Base-by-base conservation (phyloP, 1,140 invertebrate genomes). In the Trissolcus basalis region DNA sequence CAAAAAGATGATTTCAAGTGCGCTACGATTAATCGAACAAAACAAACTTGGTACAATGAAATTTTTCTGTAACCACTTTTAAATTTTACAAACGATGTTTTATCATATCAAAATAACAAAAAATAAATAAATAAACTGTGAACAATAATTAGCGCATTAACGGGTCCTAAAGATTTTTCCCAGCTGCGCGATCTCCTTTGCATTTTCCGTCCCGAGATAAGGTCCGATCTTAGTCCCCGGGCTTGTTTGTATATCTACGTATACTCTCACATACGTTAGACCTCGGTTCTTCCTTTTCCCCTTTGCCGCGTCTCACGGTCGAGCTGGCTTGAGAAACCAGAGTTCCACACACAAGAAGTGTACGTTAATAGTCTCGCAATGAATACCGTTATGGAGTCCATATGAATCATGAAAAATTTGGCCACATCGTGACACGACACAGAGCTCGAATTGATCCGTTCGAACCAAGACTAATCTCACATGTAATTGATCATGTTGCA, bases 201-300 rank as follows among this genome's bases (percentile, higher is more conserved):
- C 68, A 77, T 77, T 77, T 77, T 77, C 56, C 53, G 33, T 53
- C 39, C 13, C 47, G 11, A 67, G 74, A 77, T 77, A 77, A 77
- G 63, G 13, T 45, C 61, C 15, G 44, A 77, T 58, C 68, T 51
- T 51, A 71, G 74, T 53, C 67, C 15, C 54, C 49, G 41, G 54
- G 65, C 64, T 76, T 67, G 67, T 76, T 70, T 76, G 50, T 76
- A 70, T 76, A 77, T 70, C 48, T 67, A 71, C 74, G 50, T 71
- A 68, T 61, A 77, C 63, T 77, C 74, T 77, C 74, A 77, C 68
- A 72, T 77, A 72, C 74, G 74, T 77, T 72, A 77, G 68, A 77
- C 32, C 41, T 47, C 61, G 39, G 41, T 54, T 65, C 73, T 77
- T 77, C 74, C 63, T 63, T 58, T 71, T 71, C 58, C 74, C 71